Evolutionary conservation across 2,797 vertebrate genomes (phyloP).

Genomic region (Huso huso): DNA sequence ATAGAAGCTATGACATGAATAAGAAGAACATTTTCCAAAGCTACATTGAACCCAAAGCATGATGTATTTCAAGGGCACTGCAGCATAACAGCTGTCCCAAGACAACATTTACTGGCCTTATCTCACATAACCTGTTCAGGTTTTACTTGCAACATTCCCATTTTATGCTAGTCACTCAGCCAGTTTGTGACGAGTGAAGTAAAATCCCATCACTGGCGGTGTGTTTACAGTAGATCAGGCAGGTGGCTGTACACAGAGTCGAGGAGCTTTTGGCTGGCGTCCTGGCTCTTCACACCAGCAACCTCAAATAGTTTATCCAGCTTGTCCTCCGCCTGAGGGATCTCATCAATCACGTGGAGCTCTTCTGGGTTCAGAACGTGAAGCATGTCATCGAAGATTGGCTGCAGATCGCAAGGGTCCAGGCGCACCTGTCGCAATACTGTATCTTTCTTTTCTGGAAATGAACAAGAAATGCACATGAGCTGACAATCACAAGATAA

Average conservation of each 20-base stretch:
- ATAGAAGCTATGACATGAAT: slow-evolving; percentile 37
- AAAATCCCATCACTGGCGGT: background rate
- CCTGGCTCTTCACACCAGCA: slow-evolving; percentile 90
- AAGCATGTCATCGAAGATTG: slow-evolving; percentile 95
- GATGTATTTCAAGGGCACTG: slow-evolving; percentile 5
- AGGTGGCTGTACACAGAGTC: slow-evolving; percentile 96
- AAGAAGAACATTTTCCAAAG: slow-evolving; percentile 29
- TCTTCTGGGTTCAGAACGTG: slow-evolving; percentile 93
- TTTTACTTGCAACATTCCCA: too few species aligned
- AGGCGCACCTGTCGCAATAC: slow-evolving; percentile 91
- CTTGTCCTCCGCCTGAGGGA: slow-evolving; percentile 84
- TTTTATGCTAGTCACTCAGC: background rate
- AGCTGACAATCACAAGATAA: too few species aligned
- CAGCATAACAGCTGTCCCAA: background rate
- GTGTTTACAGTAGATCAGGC: slow-evolving; percentile 78
- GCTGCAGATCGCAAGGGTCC: slow-evolving; percentile 93
- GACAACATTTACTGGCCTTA: slow-evolving; percentile 27
- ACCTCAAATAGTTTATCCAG: slow-evolving; percentile 92
- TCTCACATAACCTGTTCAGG: slow-evolving; percentile 25
- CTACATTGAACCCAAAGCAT: slow-evolving; percentile 28
- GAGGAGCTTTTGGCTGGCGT: slow-evolving; percentile 92
- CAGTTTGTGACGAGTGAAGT: background rate
- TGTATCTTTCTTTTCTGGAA: slow-evolving; percentile 93
- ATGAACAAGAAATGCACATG: background rate
- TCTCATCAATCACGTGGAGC: slow-evolving; percentile 81